Evolutionary conservation across 2,888 invertebrate genomes (phyloP), one percentile per base, ranked within the genome.

Genomic region (Thelaira solivaga): DNA sequence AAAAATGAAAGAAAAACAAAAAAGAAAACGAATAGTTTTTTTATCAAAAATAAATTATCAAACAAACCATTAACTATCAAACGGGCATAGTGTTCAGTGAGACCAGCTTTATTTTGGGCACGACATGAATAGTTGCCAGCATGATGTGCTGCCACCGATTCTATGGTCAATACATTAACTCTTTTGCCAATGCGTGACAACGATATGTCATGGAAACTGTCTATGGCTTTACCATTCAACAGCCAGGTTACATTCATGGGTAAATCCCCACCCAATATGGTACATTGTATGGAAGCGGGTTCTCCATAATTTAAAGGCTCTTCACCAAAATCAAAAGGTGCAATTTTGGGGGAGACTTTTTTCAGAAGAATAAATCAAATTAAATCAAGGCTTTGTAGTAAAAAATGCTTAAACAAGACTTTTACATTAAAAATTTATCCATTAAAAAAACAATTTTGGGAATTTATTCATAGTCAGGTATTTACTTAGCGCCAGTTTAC

Each of bases 41-140:
- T 13, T n/a, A n/a, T n/a, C n/a, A n/a, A n/a, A n/a, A n/a, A n/a
- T n/a, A n/a, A n/a, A n/a, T n/a, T n/a, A n/a, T n/a, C n/a, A 24
- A 67, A 81, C 85, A 84, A 87, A 89, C 92, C 91, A 90, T 92
- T 91, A 85, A 93, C 90, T 86, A 92, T 89, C 84, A 92, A 87
- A 86, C 90, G 89, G 81, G 92, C 92, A 68, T 91, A 90, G 84
- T 92, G 91, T 36, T 90, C 90, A 57, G 91, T 86, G 1, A 85
- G 31, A 64, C 93, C 94, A 51, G 92, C 93, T 80, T 89, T 88
- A 88, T 94, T 94, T 84, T 89, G 89, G 29, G 92, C 94, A 80
- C 91, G 91, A 87, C 94, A 95, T 78, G 93, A 93, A 87, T 93
- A 94, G 81, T 91, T 90, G 51, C 94, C 94, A 47, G 91, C 91